Base-by-base conservation (phyloP, 1,140 invertebrate species). In the Polypedilum pembai region DNA sequence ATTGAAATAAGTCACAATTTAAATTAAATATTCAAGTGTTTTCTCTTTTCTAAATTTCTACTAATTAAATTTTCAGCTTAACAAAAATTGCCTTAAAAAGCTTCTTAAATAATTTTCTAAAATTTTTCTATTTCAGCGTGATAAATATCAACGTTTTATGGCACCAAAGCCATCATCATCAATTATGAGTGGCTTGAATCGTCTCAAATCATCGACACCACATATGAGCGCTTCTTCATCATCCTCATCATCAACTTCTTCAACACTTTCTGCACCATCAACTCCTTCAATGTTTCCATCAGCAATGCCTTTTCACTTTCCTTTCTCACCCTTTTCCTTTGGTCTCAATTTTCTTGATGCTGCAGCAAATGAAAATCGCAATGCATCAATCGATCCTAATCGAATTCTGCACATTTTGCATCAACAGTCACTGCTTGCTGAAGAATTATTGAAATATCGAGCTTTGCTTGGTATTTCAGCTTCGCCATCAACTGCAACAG, bases 391-490 rank as follows among this genome's bases (percentile, higher is more conserved):
- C 17, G 81, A 82, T 82, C 81, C 81, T 80, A 82, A 80, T 81
- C 80, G 80, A 81, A 81, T 82, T 63, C 76, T 82, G 74, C 79
- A 77, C 76, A 79, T 82, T 74, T 75, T 82, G 40, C 81, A 81
- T 73, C 81, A 82, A 63, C 81, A 82, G 77, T 81, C 81, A 73
- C 80, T 80, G 78, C 77, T 82, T 73, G 81, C 81, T 73, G 81
- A 82, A 74, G 81, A 82, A 76, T 79, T 81, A 66, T 77, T 82
- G 74, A 78, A 80, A 81, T 82, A 75, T 69, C 65, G 65, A 10
- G 7, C 65, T 18, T 21, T 69, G 7, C 65, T 69, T 12, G 65
- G 65, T 1, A 69, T 69, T 33, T 33, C 24, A 56, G 12, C 45
- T 15, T 56, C 45, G n/a, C 45, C 45, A 56, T 56, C 45, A 56